Evolutionary conservation across 1,140 invertebrate genomes (phyloP), one percentile per base, ranked within the genome.

Genomic region (Drosophila watanabei): DNA sequence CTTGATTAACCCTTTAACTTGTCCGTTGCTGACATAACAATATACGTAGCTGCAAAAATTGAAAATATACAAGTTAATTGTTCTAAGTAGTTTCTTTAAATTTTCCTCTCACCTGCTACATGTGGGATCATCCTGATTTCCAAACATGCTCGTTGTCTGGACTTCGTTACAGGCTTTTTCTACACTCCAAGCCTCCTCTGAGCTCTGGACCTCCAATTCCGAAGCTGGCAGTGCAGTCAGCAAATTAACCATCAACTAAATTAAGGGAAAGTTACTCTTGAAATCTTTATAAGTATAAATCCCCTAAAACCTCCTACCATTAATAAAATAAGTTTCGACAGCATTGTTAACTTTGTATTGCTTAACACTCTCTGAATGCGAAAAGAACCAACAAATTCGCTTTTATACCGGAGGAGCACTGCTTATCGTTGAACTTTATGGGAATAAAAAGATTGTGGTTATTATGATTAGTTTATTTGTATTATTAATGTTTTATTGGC

Each of bases 401-500:
- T 58, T 63, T 37, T 28, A 54, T 62, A 62, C 5, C 18, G 18
- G 7, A 14, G 13, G 18, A 14, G 3, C 11, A 33, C 13, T 45
- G 1, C 11, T n/a, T 57, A 57, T 56, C 60, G 18, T 39, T 37
- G 0, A 39, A 16, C 5, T 14, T 16, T 18, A 5, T 37, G 13
- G 13, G 14, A 14, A 24, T 37, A 1, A 14, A 41, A 9, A 16
- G 14, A 11, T n/a, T 13, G n/a, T 64, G 14, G 7, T 32, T 64
- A 6, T 16, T 30, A 30, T 8, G 8, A 1, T 37, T 30, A 8
- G 2, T 16, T 8, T 5, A 24, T 24, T 24, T 24, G 1, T 3
- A 24, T 24, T 24, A 24, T 24, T 24, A 24, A 24, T 24, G 24
- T 41, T 61, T 64, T 64, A 64, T 64, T 61, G 56, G 13, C 10